Conservation (phyloP, 2,113 vertebrate genomes). For the Rhineura floridana region DNA sequence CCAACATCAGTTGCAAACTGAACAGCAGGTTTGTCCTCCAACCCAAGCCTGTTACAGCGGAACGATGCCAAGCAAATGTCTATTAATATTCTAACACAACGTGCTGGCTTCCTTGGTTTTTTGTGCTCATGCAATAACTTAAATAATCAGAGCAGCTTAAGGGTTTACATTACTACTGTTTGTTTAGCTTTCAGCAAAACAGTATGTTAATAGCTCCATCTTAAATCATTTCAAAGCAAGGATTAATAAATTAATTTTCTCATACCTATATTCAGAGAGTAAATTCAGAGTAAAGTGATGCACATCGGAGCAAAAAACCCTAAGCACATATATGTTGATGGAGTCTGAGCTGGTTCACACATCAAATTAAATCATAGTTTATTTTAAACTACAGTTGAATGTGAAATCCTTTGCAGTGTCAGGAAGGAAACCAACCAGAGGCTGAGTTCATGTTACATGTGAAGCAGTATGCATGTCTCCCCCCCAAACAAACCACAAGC, state of each 20-base stretch:
- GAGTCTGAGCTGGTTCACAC: too few species aligned
- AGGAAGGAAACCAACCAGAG: too few species aligned
- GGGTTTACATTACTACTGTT: slow-evolving; percentile 29
- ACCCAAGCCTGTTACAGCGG: slow-evolving; percentile 65
- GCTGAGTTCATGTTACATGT: too few species aligned
- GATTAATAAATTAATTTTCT: background rate
- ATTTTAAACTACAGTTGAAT: too few species aligned
- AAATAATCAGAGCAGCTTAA: slow-evolving; percentile 44
- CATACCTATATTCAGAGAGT: background rate
- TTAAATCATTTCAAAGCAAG: background rate
- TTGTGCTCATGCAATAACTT: slow-evolving; percentile 22
- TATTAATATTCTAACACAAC: slow-evolving; percentile 50
- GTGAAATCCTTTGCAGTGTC: too few species aligned
- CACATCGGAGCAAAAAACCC: too few species aligned
- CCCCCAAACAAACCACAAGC: too few species aligned
- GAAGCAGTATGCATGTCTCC: too few species aligned
- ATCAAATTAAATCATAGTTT: too few species aligned
- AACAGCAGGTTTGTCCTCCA: slow-evolving; percentile 71
- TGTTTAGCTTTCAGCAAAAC: background rate
- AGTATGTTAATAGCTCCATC: slow-evolving; percentile 30
- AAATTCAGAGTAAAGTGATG: background rate
- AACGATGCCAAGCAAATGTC: slow-evolving; percentile 70
- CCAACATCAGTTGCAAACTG: slow-evolving; percentile 64
- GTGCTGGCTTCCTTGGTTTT: slow-evolving; percentile 2
- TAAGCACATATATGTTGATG: too few species aligned